Percentiles rank a stretch among this genome's conserved stretches.
Evolutionary conservation across 2,888 invertebrate species (phyloP).

Genomic region (Athalia cordata): DNA sequence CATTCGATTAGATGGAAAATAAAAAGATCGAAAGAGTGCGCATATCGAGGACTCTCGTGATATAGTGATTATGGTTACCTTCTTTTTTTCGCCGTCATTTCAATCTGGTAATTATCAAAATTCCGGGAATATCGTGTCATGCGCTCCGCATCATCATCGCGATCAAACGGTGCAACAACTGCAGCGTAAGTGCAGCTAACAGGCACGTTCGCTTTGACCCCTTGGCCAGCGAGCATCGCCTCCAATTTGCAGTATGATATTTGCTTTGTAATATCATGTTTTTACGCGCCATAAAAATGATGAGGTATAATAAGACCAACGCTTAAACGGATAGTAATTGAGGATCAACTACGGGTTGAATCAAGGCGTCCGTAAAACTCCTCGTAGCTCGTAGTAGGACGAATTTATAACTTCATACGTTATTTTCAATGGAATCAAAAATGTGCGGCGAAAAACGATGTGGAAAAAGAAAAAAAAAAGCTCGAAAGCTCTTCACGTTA

Average conservation of each 20-base stretch:
- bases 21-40: no score
- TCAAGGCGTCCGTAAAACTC: slow-evolving; percentile 10
- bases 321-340: slow-evolving; percentile 31
- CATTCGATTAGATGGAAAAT: no score
- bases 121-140: no score
- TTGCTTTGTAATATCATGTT: slow-evolving; percentile 42
- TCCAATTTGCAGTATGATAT: slow-evolving; percentile 38
- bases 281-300: slow-evolving; percentile 36
- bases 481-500: no score
- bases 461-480: no score
- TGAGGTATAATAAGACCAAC: slow-evolving; percentile 29
- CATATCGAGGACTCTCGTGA: no score
- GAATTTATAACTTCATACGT: not conserved
- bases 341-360: slow-evolving; percentile 10
- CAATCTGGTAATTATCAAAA: not conserved
- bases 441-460: no score
- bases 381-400: no score
- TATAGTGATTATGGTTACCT: no score
- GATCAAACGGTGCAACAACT: not conserved
- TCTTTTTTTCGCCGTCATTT: no score
- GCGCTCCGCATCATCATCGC: no score
- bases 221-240: not conserved
- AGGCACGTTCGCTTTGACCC: slow-evolving; percentile 26
- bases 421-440: not conserved
- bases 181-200: not conserved